phyloP scores from a whole-genome alignment of 2,113 vertebrate species.

The Atlantisia rogersi region DNA sequence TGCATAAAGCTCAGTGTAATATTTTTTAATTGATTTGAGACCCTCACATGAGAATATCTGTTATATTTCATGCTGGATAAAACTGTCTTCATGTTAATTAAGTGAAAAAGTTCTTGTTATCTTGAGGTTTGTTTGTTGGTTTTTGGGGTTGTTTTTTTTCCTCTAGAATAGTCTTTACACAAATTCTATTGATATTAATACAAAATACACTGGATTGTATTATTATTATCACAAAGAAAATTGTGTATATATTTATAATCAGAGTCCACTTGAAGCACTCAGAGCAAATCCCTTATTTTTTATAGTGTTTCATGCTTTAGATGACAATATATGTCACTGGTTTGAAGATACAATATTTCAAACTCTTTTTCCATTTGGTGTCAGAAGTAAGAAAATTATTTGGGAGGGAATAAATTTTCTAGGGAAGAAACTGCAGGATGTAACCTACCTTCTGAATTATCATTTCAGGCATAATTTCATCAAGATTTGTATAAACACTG shows the following conservation, averaged over 20 bases:
- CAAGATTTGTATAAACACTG: neutral
- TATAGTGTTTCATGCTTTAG: neutral
- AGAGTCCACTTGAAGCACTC: neutral
- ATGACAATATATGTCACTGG: neutral
- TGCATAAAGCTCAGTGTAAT: neutral
- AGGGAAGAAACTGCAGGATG: neutral
- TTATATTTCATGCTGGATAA: neutral
- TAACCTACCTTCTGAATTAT: neutral
- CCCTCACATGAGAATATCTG: neutral
- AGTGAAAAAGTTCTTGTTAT: fast-evolving
- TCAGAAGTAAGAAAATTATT: neutral
- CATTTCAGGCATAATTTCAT: neutral
- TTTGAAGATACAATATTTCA: neutral
- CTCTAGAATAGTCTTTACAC: neutral
- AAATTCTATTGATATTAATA: neutral
- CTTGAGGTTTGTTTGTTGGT: neutral
- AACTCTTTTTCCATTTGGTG: neutral
- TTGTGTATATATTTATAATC: neutral
- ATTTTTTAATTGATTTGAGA: neutral
- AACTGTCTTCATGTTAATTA: neutral
- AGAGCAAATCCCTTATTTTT: neutral
- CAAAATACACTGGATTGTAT: neutral
- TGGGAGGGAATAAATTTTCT: neutral
- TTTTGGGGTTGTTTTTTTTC: neutral
- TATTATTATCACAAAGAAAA: neutral